Evolutionary conservation across 2,113 vertebrate genomes (phyloP), one percentile per base, ranked within the genome.

Genomic region (Perognathus longimembris): DNA sequence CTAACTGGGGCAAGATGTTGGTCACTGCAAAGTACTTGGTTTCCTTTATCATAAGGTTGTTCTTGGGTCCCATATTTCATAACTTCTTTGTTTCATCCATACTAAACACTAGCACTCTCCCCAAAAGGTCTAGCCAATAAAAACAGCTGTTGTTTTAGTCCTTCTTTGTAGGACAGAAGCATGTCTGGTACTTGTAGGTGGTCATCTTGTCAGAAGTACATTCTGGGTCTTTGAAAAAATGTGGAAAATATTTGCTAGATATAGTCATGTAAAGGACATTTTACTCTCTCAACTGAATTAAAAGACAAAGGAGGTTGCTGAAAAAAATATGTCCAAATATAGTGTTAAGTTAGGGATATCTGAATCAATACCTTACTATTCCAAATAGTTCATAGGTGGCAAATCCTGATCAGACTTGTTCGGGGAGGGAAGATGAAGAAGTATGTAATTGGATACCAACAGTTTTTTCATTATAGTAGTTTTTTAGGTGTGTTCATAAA

Each of bases 401-500:
- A 30, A 67, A 63, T 22, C 83, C 66, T 45, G 45, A 64, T 4
- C 54, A 67, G 36, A 61, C 22, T 26, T 70, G 30, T 63, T 75
- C 40, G 59, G 32, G 18, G 20, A 91, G 30, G 8, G 28, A 88
- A 79, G 67, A 74, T 69, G 38, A 88, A 69, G 54, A 64, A 89
- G 32, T 90, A 69, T 22, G 40, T 90, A 94, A 67, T 15, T 87
- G 45, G 30, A 32, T 40, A 63, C 67, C 36, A 78, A 7, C 24
- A 69, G 50, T 67, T n/a, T 81, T 74, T 83, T 73, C 34, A 86
- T 71, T 61, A 76, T 10, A 89, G 80, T 81, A 36, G 20, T 63
- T 76, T 80, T 54, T 73, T 32, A 88, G 71, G 73, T 66, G 83
- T 21, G 32, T 71, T 93, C 63, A 92, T 86, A 77, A 83, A 50